Percentiles rank a stretch among this genome's conserved stretches.
Conservation (phyloP, 1,140 invertebrate species). For the Aplysia californica region DNA sequence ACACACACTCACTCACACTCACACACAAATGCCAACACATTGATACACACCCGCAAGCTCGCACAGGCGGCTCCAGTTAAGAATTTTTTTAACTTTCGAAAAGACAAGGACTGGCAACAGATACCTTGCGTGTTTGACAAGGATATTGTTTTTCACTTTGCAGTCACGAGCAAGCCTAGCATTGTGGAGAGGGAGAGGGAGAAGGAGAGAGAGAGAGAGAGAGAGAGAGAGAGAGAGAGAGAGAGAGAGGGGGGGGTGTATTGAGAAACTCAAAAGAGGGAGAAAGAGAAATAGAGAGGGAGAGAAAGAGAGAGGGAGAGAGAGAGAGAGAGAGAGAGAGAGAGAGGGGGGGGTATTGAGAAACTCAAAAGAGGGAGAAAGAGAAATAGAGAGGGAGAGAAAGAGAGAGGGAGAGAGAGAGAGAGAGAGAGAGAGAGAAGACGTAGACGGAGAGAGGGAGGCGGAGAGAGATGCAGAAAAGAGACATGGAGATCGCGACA, state of each 20-base stretch:
- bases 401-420: background rate
- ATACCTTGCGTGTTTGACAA: too few relatives aligned
- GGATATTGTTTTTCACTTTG: too few relatives aligned
- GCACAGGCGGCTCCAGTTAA: too few relatives aligned
- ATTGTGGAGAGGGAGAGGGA: slow-evolving; percentile 37
- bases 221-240: background rate
- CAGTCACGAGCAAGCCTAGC: slow-evolving; percentile 33
- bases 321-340: background rate
- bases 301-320: background rate
- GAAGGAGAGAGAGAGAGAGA: slow-evolving; percentile 22
- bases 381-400: background rate
- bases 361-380: too few relatives aligned
- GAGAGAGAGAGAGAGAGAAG: background rate
- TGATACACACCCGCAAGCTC: too few relatives aligned
- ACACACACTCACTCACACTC: too few relatives aligned
- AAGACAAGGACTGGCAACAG: too few relatives aligned
- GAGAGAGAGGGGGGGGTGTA: background rate
- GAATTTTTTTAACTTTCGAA: too few relatives aligned
- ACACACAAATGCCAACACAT: too few relatives aligned
- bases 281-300: background rate
- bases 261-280: slow-evolving; percentile 7
- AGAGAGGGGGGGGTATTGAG: too few relatives aligned
- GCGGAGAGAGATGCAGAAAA: background rate
- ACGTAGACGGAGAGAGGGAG: background rate
- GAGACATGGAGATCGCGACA: too few relatives aligned